phyloP scores from a whole-genome alignment of 1,140 invertebrate species.

The Zeugodacus cucurbitae region DNA sequence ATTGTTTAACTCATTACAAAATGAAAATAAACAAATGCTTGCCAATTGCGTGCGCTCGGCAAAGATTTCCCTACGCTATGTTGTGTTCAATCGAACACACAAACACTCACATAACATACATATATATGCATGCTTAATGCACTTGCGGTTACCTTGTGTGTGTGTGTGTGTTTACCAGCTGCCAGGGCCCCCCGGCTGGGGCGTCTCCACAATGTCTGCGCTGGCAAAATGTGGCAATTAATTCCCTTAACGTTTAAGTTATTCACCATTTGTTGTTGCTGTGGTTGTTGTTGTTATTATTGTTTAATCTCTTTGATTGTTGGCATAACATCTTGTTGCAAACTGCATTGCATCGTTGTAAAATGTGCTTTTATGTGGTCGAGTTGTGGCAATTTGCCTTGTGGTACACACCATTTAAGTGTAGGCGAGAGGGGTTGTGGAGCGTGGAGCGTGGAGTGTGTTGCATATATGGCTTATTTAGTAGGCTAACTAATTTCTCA shows the following conservation, averaged over 20 bases:
- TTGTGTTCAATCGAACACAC: not conserved
- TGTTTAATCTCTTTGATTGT: not conserved
- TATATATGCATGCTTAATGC: not conserved
- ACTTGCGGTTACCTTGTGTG: not conserved
- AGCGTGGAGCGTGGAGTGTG: too few relatives aligned
- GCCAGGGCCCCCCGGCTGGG: not conserved
- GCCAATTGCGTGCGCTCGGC: conserved; percentile 30
- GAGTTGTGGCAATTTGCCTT: not conserved
- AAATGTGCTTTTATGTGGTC: not conserved
- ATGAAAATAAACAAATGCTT: conserved; percentile 39
- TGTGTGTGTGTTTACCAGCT: not conserved
- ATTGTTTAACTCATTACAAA: conserved; percentile 39
- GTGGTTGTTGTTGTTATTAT: not conserved
- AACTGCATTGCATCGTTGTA: not conserved
- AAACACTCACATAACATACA: too few relatives aligned
- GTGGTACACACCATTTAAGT: not conserved
- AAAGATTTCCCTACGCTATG: conserved; percentile 4
- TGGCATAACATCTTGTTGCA: conserved; percentile 18
- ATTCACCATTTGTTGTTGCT: not conserved
- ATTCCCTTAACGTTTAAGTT: not conserved
- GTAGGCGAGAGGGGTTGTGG: not conserved
- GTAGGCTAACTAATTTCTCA: not conserved
- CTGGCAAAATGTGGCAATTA: not conserved
- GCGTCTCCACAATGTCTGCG: conserved; percentile 9
- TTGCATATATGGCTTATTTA: too few relatives aligned